Percentiles rank a stretch among this genome's conserved stretches.
These are phyloP conservation scores for Sebastes taczanowskii DNA, from an alignment of 2,797 vertebrate species.

Conservation along the genomic window DNA sequence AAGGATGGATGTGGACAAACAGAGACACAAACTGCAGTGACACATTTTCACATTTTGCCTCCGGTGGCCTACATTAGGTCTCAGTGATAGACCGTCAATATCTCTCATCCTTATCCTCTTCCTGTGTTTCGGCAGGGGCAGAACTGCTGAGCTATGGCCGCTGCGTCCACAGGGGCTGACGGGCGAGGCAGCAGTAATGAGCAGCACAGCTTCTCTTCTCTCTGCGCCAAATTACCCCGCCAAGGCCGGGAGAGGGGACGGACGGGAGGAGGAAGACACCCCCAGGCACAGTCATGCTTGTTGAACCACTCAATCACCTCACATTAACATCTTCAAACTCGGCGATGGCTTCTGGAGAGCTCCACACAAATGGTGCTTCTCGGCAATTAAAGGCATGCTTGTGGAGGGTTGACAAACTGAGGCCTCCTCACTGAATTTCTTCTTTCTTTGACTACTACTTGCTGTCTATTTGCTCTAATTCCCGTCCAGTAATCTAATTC, in stretches of 20 bases:
- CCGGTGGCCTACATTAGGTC: not conserved
- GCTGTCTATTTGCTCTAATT: not conserved
- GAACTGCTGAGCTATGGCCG: constrained; percentile 28
- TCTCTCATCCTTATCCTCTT: constrained; percentile 10
- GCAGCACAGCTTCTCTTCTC: constrained; percentile 55
- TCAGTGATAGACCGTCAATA: constrained; percentile 5
- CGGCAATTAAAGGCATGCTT: constrained; percentile 63
- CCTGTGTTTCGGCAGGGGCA: not conserved
- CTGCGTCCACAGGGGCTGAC: constrained; percentile 27
- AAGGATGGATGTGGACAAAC: constrained; percentile 2
- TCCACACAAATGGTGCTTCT: constrained; percentile 51
- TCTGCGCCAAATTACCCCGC: constrained; percentile 62
- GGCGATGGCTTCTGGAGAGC: constrained; percentile 43
- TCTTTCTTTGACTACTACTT: constrained; percentile 3
- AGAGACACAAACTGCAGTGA: not conserved
- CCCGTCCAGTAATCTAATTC: not conserved
- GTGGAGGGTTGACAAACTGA: constrained; percentile 43
- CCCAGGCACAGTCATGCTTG: constrained; percentile 70
- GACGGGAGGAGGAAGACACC: constrained; percentile 45
- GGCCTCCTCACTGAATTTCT: not conserved
- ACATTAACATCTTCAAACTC: constrained; percentile 72
- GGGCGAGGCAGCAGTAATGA: constrained; percentile 70
- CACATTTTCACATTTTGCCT: not conserved
- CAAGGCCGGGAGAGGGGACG: constrained; percentile 31
- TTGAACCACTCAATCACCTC: constrained; percentile 74